Conservation (phyloP, 2,888 invertebrate genomes). For the Leucophenga montana region DNA sequence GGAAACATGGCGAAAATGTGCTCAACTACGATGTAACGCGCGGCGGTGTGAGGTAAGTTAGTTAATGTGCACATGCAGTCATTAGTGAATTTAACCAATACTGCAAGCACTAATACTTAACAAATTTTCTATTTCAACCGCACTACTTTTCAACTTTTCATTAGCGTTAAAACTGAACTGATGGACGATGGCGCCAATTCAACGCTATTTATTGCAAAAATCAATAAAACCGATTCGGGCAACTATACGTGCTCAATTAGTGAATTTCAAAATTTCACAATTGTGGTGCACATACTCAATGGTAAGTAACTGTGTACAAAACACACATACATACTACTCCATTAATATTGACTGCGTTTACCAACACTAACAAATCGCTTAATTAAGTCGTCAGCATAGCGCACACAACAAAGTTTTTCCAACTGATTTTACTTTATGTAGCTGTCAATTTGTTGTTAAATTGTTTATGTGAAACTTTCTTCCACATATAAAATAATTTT, state of each 20-base stretch:
- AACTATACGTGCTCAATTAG: constrained; percentile 76
- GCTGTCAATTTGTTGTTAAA: constrained; percentile 26
- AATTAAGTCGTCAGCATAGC: constrained; percentile 18
- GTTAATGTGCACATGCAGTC: background rate
- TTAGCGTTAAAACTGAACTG: constrained; percentile 75
- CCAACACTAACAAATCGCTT: background rate
- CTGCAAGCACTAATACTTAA: background rate
- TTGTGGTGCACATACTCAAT: constrained; percentile 75
- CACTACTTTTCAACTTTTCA: constrained; percentile 22
- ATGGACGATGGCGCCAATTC: constrained; percentile 75
- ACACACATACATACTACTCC: background rate
- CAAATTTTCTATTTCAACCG: no score
- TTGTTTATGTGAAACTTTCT: constrained; percentile 10
- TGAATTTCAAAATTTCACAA: constrained; percentile 74
- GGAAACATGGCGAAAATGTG: constrained; percentile 75
- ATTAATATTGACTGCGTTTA: background rate
- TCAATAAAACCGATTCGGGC: constrained; percentile 75
- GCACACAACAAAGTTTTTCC: background rate
- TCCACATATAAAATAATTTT: background rate
- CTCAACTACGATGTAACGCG: constrained; percentile 75
- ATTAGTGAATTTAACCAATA: background rate
- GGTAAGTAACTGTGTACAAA: constrained; percentile 74
- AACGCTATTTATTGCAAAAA: constrained; percentile 74
- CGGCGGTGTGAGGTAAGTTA: constrained; percentile 74
- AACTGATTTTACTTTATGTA: background rate